phyloP scores from a whole-genome alignment of 2,113 vertebrate genomes.

The Arenaria interpres region DNA sequence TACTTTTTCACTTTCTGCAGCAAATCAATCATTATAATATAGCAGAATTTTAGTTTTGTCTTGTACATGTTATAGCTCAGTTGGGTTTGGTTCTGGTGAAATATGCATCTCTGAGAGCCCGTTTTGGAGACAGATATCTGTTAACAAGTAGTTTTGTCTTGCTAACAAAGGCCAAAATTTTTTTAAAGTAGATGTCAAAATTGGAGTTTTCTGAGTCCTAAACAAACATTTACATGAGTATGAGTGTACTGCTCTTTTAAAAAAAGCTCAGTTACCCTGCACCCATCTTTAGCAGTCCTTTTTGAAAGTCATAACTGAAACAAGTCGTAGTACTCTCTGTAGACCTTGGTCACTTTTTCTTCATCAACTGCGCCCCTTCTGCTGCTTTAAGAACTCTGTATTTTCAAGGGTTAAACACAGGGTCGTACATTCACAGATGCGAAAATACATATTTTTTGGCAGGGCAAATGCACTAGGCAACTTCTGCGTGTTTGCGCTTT shows the following conservation, averaged over 20 bases:
- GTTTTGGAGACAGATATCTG: not conserved
- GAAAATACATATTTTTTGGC: conserved; percentile 48
- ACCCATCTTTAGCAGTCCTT: not conserved
- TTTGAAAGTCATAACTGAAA: not conserved
- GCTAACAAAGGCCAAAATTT: not conserved
- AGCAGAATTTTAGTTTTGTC: not conserved
- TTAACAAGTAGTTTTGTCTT: not conserved
- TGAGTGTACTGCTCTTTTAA: not conserved
- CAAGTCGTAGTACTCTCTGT: not conserved
- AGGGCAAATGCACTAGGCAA: conserved; percentile 45
- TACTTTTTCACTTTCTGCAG: conserved; percentile 14
- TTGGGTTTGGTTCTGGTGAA: not conserved
- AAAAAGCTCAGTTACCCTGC: not conserved
- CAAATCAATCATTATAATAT: conserved; percentile 3
- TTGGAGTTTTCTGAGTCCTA: not conserved
- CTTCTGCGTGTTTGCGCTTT: conserved; percentile 41
- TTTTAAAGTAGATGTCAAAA: not conserved
- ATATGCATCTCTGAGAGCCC: not conserved
- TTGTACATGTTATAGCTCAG: not conserved
- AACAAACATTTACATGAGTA: not conserved
- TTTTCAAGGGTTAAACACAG: conserved; percentile 24
- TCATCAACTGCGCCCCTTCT: not conserved
- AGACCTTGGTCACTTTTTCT: not conserved
- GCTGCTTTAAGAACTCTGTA: not conserved
- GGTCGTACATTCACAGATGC: not conserved